These are phyloP conservation scores for Drosophila emarginata DNA, from an alignment of 2,888 invertebrate genomes.

Conservation along the genomic window DNA sequence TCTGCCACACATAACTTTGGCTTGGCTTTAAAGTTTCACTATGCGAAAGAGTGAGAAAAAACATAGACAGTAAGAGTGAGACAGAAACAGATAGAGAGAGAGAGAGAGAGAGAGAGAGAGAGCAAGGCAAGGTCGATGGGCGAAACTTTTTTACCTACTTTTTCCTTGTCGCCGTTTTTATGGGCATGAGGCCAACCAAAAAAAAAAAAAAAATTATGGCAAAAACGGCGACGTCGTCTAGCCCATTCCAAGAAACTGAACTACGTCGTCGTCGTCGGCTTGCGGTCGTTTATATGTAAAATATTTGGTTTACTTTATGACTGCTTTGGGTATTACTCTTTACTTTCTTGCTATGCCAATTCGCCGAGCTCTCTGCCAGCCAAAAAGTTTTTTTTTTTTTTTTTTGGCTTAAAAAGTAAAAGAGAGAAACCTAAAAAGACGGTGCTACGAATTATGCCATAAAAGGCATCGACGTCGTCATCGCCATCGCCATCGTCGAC, in stretches of 20 bases:
- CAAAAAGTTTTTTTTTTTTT: conserved; percentile 47
- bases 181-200: conserved; percentile 20
- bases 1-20: conserved; percentile 66
- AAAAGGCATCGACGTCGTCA: conserved; percentile 62
- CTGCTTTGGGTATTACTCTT: conserved; percentile 77
- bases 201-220: conserved; percentile 50
- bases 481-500: conserved; percentile 32
- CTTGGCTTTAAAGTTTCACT: conserved; percentile 64
- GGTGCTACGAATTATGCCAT: conserved; percentile 71
- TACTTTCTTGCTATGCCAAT: conserved; percentile 73
- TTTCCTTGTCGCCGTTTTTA: conserved; percentile 56
- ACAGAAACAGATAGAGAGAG: conserved; percentile 19
- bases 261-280: conserved; percentile 58
- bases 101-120: conserved; percentile 6
- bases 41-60: conserved; percentile 36
- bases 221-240: conserved; percentile 71
- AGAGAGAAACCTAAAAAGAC: conserved; percentile 50
- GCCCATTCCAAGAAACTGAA: conserved; percentile 43
- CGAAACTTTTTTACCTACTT: conserved; percentile 64
- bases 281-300: conserved; percentile 76
- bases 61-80: conserved; percentile 11
- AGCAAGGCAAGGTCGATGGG: conserved; percentile 60
- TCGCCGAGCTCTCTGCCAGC: conserved; percentile 35
- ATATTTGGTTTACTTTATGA: conserved; percentile 75
- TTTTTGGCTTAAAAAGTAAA: conserved; percentile 49